These are phyloP conservation scores for Isoperla grammatica DNA, from an alignment of 2,888 invertebrate genomes.

Conservation along the genomic window DNA sequence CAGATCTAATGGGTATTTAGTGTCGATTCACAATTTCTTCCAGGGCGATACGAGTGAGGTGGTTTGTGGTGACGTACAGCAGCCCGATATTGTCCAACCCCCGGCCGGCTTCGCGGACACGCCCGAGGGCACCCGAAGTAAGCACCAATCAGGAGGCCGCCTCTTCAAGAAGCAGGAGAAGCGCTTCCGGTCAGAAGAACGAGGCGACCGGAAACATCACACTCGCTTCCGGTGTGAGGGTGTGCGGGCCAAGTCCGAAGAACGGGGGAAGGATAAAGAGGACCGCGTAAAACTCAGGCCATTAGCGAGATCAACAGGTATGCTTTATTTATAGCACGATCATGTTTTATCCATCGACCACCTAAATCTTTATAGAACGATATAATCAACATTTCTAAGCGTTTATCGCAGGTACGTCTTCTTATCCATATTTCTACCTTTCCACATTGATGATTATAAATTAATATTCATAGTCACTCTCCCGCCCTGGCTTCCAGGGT, in stretches of 20 bases:
- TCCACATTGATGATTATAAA: too few relatives aligned
- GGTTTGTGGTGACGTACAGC: background rate
- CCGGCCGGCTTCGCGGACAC: constrained; percentile 87
- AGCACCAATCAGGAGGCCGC: constrained; percentile 34
- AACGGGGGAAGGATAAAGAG: constrained; percentile 56
- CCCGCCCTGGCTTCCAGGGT: too few relatives aligned
- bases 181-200: constrained; percentile 72
- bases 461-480: too few relatives aligned
- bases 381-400: too few relatives aligned
- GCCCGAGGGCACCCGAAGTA: constrained; percentile 50
- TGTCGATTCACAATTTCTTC: background rate
- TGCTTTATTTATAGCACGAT: too few relatives aligned
- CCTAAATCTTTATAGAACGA: too few relatives aligned
- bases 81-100: constrained; percentile 71
- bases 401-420: too few relatives aligned
- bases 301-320: constrained; percentile 53
- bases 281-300: constrained; percentile 38
- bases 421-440: too few relatives aligned
- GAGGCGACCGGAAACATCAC: constrained; percentile 59
- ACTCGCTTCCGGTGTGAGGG: constrained; percentile 59
- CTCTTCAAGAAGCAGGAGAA: constrained; percentile 75
- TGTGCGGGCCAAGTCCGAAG: constrained; percentile 76
- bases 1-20: too few relatives aligned
- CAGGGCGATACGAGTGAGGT: background rate
- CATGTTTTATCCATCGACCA: too few relatives aligned